Base-by-base conservation (phyloP, 2,888 invertebrate genomes). In the Apodemia hepburni region DNA sequence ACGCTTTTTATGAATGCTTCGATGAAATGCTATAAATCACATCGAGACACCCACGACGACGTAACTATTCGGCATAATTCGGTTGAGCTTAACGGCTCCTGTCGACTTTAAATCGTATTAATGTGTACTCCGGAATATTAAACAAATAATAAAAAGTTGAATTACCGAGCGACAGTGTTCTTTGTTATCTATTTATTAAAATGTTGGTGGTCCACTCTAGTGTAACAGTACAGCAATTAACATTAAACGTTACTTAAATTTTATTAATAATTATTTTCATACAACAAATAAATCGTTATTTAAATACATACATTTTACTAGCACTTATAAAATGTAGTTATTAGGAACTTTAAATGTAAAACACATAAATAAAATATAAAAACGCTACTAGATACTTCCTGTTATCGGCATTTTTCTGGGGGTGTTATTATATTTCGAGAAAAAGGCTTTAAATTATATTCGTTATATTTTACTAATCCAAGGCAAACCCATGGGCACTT, bases 21-120 rank as follows among this genome's bases (percentile, higher is more conserved):
- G 63, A 66, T 76, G 72, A 69, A 68, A 67, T 69, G 76, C 75
- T 75, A 80, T 87, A 85, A 87, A 85, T 85, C 85, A 81, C 68
- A 58, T 62, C 65, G 75, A 84, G 82, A 87, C 90, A 87, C 88
- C 87, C 88, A 80, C 76, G 85, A 72, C 73, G 75, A 73, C 72
- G 76, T 75, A 71, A 71, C 69, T 68, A 69, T 69, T 69, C 67
- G 72, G 71, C 74, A 67, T 79, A 79, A 81, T 79, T 80, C 77
- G 71, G 68, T 66, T 70, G 74, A 73, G 75, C 75, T 79, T 79
- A 83, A 71, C 74, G 74, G 79, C 74, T 79, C 74, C 76, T 75
- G 78, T 81, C 79, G 72, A 70, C 74, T 74, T 73, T 75, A 75
- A 75, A 75, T 74, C 73, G 72, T 73, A 74, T 72, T 72, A 75